Evolutionary conservation across 2,113 vertebrate genomes (phyloP).

Genomic region (Camelus bactrianus): DNA sequence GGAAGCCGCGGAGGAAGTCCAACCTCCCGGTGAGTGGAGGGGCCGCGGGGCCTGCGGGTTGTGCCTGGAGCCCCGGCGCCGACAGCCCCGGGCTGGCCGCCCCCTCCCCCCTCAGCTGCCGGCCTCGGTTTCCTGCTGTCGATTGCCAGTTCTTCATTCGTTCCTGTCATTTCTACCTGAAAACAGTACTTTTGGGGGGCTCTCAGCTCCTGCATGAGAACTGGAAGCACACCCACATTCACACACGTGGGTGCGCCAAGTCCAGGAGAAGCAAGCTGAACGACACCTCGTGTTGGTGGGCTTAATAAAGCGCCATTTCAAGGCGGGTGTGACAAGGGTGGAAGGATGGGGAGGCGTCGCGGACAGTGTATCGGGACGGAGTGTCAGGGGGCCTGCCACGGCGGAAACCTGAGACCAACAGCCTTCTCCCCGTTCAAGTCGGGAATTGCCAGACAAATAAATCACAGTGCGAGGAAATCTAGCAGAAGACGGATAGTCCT

Average conservation of each 20-base stretch:
- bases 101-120: neutral
- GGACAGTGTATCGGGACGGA: no score
- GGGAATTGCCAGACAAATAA: neutral
- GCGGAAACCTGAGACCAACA: fast-evolving
- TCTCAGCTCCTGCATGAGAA: neutral
- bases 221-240: neutral
- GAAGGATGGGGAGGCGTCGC: fast-evolving
- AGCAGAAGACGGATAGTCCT: fast-evolving
- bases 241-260: no score
- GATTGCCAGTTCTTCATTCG: neutral
- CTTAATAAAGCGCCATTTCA: fast-evolving
- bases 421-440: neutral
- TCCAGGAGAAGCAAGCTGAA: no score
- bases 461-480: fast-evolving
- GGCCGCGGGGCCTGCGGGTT: fast-evolving
- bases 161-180: neutral
- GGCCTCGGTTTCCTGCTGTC: neutral
- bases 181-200: neutral
- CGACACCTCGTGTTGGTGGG: fast-evolving
- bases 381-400: no score
- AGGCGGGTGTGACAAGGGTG: fast-evolving
- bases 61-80: fast-evolving
- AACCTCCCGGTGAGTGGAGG: conserved; percentile 81
- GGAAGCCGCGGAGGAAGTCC: conserved; percentile 87
- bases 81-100: fast-evolving